These are phyloP conservation scores for Cyanocitta stelleri DNA, from an alignment of 2,113 vertebrate species.

Conservation along the genomic window DNA sequence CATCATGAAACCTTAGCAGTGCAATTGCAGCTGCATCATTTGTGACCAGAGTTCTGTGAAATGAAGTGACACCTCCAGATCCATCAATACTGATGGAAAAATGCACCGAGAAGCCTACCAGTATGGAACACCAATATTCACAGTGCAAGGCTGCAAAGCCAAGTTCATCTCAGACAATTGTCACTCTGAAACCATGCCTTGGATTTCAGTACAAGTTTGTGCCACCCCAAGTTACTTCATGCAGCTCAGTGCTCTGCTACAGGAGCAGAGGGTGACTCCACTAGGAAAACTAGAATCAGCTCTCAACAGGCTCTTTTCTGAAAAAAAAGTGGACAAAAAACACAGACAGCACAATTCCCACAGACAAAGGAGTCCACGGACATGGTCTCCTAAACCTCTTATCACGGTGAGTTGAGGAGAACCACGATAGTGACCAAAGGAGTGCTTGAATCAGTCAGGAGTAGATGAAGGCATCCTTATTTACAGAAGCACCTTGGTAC, in stretches of 20 bases:
- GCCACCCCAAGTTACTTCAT: not conserved
- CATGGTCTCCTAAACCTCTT: not conserved
- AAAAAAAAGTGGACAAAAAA: not conserved
- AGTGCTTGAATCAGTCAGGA: not conserved
- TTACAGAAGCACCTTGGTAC: not conserved
- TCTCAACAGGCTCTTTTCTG: not conserved
- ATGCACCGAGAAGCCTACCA: not conserved
- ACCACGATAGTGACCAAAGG: fast-evolving
- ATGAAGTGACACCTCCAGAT: not conserved
- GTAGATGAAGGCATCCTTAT: not conserved
- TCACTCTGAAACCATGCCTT: not conserved
- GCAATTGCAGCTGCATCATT: not conserved
- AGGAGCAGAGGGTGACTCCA: not conserved
- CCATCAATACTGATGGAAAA: not conserved
- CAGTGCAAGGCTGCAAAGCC: not conserved
- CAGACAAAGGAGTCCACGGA: not conserved
- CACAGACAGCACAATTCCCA: not conserved
- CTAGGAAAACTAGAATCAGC: not conserved
- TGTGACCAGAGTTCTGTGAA: not conserved
- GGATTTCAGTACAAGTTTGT: not conserved
- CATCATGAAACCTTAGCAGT: not conserved
- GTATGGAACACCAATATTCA: not conserved
- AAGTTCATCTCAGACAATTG: not conserved
- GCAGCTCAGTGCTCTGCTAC: not conserved
- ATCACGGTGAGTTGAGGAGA: not conserved